Base-by-base conservation (phyloP, 1,140 invertebrate genomes). In the Melitaea cinxia region DNA sequence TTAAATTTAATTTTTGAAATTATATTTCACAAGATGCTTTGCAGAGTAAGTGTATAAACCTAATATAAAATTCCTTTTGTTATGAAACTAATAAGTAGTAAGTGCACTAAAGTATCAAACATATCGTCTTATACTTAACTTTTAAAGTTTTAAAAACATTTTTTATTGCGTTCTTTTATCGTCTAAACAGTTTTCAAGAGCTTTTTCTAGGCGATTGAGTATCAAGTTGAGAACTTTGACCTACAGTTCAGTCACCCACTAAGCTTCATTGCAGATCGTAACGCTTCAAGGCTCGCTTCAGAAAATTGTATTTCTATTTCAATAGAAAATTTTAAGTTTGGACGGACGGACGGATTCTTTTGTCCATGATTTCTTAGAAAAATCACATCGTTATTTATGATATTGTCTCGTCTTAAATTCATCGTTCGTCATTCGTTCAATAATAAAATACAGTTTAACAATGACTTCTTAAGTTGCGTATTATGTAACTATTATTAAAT, bases 201-300 rank as follows among this genome's bases (percentile, higher is more conserved):
- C 39, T 58, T 60, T 61, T 60, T 60, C 64, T 60, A 60, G 50
- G 28, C 57, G 64, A 66, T 66, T 66, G 64, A 60, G 57, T 66
- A 65, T 65, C 63, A 47, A 65, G 55, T 65, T 65, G 56, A 54
- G 63, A 65, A 65, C 63, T 65, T 65, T 65, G 63, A 65, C 63
- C 63, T 65, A 65, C 35, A 65, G 63, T 65, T 65, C 63, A 65
- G 49, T 65, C 63, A 65, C 63, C 37, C 55, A 47, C 56, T 54
- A 59, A 59, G 63, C 56, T 59, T 54, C 49, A 52, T 28, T 61
- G 49, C 58, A 47, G 55, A 57, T 28, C 37, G 55, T 30, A 28
- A 39, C 53, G n/a, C 23, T 37, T 14, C 39, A 45, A 47, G 55
- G 24, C 21, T 26, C 35, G 9, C 30, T 57, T 45, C 33, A 45